Evolutionary conservation across 2,888 invertebrate species (phyloP), one percentile per base, ranked within the genome.

Genomic region (Amorpha juglandis): DNA sequence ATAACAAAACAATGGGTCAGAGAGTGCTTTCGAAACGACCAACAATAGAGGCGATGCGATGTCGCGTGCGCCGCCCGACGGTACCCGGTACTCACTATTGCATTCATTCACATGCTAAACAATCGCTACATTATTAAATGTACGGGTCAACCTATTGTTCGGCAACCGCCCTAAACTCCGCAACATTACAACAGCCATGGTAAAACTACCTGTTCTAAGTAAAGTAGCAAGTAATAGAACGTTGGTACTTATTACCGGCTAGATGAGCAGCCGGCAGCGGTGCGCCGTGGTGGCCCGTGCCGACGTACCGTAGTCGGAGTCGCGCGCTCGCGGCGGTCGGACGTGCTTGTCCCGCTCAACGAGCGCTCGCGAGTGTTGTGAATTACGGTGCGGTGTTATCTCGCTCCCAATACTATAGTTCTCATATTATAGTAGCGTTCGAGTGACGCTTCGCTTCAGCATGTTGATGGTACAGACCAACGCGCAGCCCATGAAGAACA

Each of bases 381-480:
- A 74, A 77, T 80, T 82, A 82, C 83, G 82, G 83, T 83, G 82
- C 82, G 78, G 81, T 82, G 79, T 82, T 77, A 81, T 86, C 87
- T 88, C 87, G 91, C 92, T 91, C 92, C 86, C 86, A 88, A 82
- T 90, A 91, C 92, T 92, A 92, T 92, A 92, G 82, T 82, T 78
- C 79, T 78, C 77, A 83, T 81, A 78, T 87, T 92, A 92, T 93
- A 92, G 92, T 92, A 89, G 89, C 84, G 87, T 82, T 82, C 86
- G 89, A 91, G 92, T 90, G 92, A 86, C 87, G 82, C 84, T 82
- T 82, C 81, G 78, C 79, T 81, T 77, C 83, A 90, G 80, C 79
- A 93, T 93, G 93, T 88, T 93, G 84, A 94, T 94, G 92, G 91
- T 94, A 80, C 92, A 94, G 81, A 94, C 92, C 75, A 95, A 94